Evolutionary conservation across 2,113 vertebrate species (phyloP), one percentile per base, ranked within the genome.

Genomic region (Odocoileus hemionus): DNA sequence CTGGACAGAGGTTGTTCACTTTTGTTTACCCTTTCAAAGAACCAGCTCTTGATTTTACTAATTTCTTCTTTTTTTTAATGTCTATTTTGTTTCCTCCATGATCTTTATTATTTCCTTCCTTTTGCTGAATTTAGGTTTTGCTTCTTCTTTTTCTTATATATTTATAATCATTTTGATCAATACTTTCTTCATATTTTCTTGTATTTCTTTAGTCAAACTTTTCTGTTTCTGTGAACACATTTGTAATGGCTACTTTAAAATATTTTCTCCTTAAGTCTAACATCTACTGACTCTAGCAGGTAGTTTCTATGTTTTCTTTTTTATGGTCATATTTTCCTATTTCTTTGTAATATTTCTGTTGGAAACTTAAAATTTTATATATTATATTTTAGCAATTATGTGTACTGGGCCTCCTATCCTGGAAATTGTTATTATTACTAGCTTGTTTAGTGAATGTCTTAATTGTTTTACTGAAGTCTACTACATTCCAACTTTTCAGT

Each of bases 401-500:
- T 93, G 25, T 92, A 89, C 15, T 95, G 4, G 13, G 39, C 28
- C 45, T 55, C 1, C 19, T 23, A 61, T 23, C 3, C 17, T 92
- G 11, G 11, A 7, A 7, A 7, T 88, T 76, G 9, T n/a, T 85
- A 17, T 88, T 82, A 92, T 50, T 97, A 8, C 61, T 97, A 54
- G 36, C n/a, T 95, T 95, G 16, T 93, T 80, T 61, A 93, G 5
- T 93, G 36, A 39, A 30, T 83, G 54, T 8, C 15, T 90, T 36
- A 57, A n/a, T 97, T 78, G 61, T 91, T 95, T 97, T 86, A 82
- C 7, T 50, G 33, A 85, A n/a, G 9, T 91, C 5, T 95, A 57
- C 61, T 94, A 74, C 33, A 13, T 11, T 57, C 45, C 39, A 86
- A 67, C 47, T 10, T 4, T 78, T 39, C 36, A 83, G 45, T 80